Conservation (phyloP, 2,888 invertebrate genomes). For the Chymomyza fuscimana region DNA sequence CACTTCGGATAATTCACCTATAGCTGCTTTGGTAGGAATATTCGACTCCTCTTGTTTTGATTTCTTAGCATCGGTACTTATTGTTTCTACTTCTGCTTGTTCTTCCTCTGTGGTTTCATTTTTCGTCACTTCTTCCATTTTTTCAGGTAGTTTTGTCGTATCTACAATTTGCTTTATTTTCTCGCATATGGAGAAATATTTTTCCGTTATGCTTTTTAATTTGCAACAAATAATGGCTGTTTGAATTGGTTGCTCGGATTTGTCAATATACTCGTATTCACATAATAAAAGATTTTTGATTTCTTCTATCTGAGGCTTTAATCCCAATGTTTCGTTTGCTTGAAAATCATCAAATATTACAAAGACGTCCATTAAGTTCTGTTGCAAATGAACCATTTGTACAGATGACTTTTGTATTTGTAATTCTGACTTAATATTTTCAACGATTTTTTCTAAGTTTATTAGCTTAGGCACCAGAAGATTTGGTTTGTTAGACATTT, state of each 20-base stretch:
- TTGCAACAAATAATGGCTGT: slow-evolving; percentile 41
- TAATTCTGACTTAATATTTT: slow-evolving; percentile 32
- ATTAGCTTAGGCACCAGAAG: slow-evolving; percentile 45
- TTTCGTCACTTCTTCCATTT: not conserved
- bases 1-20: not conserved
- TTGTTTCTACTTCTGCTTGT: not conserved
- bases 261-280: slow-evolving; percentile 62
- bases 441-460: slow-evolving; percentile 46
- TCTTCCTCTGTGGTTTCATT: not conserved
- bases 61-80: not conserved
- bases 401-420: slow-evolving; percentile 64
- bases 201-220: slow-evolving; percentile 39
- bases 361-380: slow-evolving; percentile 72
- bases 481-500: slow-evolving; percentile 40
- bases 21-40: not conserved
- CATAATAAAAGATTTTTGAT: slow-evolving; percentile 44
- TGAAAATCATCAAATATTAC: slow-evolving; percentile 68
- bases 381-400: slow-evolving; percentile 71
- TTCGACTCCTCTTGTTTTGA: not conserved
- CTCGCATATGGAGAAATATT: slow-evolving; percentile 44
- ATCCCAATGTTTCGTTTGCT: slow-evolving; percentile 36
- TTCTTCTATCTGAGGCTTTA: slow-evolving; percentile 47
- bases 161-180: slow-evolving; percentile 27
- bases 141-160: slow-evolving; percentile 3
- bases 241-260: slow-evolving; percentile 30